Evolutionary conservation across 2,888 invertebrate genomes (phyloP), one percentile per base, ranked within the genome.

Genomic region (Lasioglossum figueresi): DNA sequence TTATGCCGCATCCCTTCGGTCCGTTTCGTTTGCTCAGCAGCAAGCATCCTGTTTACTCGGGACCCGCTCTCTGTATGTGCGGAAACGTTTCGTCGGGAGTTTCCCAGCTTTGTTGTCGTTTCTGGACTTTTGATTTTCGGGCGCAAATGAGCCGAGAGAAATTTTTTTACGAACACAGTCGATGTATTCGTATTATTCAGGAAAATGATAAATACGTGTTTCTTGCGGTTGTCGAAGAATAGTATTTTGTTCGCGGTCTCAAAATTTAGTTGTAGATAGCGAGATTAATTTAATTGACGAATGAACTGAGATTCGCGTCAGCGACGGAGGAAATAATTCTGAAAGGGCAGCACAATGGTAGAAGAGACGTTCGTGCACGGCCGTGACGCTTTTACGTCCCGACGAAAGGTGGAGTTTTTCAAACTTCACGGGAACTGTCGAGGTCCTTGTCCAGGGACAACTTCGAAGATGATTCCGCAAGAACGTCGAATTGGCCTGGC

Each of bases 381-480:
- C 23, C 23, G 19, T 5, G 52, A 52, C 23, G 10, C n/a, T 52
- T 27, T 59, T 27, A 27, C 59, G 59, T 27, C 27, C 14, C 59
- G 52, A 27, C 16, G 31, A 31, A 45, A 34, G 48, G n/a, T 2
- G 4, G 10, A 37, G 66, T 14, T 37, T 16, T 37, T 19, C 19
- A 70, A 70, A 23, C 37, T 77, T 77, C 19, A 48, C 68, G 52
- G 23, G 23, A 48, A 37, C 27, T 66, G 19, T 37, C 34, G 37
- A 4, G 23, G 40, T 52, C 10, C 70, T 23, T 5, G 77, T 70
- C 31, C 70, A 77, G 68, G 34, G 45, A 66, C 31, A 68, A 70
- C 19, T 77, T 70, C 40, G 6, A 37, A 37, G 68, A 77, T 37
- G 27, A 70, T 70, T 77, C 40, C 27, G 31, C 52, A 34, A 52